Evolutionary conservation across 1,140 invertebrate genomes (phyloP).

Genomic region (Pteromalus puparum): DNA sequence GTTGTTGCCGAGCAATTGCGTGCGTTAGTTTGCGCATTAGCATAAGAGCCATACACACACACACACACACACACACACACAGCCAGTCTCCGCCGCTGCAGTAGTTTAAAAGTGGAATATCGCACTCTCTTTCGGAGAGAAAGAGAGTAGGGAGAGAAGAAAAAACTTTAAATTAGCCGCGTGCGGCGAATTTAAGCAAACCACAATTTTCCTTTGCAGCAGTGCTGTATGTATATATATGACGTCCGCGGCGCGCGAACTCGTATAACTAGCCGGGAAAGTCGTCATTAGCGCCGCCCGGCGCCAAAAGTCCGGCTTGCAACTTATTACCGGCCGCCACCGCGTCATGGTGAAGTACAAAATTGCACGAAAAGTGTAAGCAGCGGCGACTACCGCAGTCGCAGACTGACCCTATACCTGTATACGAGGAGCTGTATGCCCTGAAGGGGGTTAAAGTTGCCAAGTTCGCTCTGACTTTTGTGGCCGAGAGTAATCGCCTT

Average conservation of each 20-base stretch:
- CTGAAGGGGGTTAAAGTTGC: background rate
- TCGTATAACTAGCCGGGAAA: slow-evolving; percentile 11
- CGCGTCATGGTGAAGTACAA: background rate
- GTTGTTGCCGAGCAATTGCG: background rate
- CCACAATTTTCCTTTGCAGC: slow-evolving; percentile 9
- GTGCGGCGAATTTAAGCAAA: slow-evolving; percentile 29
- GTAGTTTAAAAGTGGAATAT: slow-evolving; percentile 25
- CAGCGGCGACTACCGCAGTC: background rate
- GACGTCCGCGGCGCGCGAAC: background rate
- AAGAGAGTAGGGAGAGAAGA: background rate
- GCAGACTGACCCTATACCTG: background rate
- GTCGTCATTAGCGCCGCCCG: slow-evolving; percentile 32
- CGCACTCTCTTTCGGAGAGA: background rate
- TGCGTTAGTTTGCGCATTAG: slow-evolving; percentile 5
- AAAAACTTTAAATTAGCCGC: slow-evolving; percentile 32
- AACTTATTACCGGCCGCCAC: slow-evolving; percentile 18
- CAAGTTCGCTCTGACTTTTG: too few relatives aligned
- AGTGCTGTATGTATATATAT: background rate
- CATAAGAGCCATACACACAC: background rate
- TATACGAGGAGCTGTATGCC: background rate
- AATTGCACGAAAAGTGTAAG: slow-evolving; percentile 16
- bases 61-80: background rate
- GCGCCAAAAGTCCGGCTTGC: background rate
- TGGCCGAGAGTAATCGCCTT: too few relatives aligned
- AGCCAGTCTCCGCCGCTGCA: background rate